Evolutionary conservation across 1,140 invertebrate genomes (phyloP).

Genomic region (Drosophila bifasciata): DNA sequence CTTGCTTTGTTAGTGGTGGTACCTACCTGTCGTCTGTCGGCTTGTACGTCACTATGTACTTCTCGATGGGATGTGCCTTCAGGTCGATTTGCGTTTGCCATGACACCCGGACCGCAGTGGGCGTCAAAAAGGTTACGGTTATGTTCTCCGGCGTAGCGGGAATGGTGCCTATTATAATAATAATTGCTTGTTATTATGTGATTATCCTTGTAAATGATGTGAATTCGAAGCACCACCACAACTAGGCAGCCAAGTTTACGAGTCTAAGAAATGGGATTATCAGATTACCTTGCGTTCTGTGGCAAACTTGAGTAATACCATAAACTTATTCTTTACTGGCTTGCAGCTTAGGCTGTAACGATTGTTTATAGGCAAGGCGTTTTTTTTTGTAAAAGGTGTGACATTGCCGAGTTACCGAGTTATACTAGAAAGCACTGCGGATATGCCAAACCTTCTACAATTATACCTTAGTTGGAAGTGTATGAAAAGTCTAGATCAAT

Average conservation of each 20-base stretch:
- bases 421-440: no score
- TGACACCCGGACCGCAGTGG: constrained; percentile 91
- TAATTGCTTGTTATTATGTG: constrained; percentile 56
- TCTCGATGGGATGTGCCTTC: constrained; percentile 87
- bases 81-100: constrained; percentile 91
- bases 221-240: constrained; percentile 5
- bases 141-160: constrained; percentile 92
- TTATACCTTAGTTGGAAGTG: no score
- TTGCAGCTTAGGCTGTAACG: no score
- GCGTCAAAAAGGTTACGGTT: constrained; percentile 92
- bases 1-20: constrained; percentile 60
- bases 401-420: no score
- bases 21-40: constrained; percentile 84
- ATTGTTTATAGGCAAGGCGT: no score
- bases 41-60: constrained; percentile 92
- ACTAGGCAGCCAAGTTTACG: constrained; percentile 9
- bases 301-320: constrained; percentile 5
- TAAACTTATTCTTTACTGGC: no score
- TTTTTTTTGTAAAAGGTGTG: no score
- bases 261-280: constrained; percentile 14
- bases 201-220: constrained; percentile 39
- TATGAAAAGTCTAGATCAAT: no score
- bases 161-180: constrained; percentile 88
- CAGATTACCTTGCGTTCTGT: constrained; percentile 5
- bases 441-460: no score